Evolutionary conservation across 2,888 invertebrate genomes (phyloP).

Genomic region (Dryobotodes eremita): DNA sequence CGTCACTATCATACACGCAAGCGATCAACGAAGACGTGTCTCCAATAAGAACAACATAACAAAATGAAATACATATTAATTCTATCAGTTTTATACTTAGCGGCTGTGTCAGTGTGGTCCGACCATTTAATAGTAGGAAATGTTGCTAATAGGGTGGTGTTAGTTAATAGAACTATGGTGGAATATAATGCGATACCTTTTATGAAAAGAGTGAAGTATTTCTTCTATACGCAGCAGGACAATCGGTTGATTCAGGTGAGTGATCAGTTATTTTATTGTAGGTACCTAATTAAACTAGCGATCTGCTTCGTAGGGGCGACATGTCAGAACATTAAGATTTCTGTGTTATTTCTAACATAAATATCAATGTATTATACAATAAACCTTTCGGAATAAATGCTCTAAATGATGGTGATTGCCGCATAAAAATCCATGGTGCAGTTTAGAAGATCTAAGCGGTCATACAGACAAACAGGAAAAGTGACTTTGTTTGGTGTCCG

Average conservation of each 20-base stretch:
- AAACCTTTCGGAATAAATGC: not conserved
- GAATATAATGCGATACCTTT: conserved; percentile 82
- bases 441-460: not conserved
- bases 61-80: conserved; percentile 51
- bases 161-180: conserved; percentile 68
- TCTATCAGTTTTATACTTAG: conserved; percentile 10
- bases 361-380: not conserved
- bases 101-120: conserved; percentile 6
- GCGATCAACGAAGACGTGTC: conserved; percentile 12
- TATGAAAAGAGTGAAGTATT: conserved; percentile 83
- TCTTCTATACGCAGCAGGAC: conserved; percentile 74
- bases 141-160: conserved; percentile 37
- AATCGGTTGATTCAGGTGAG: conserved; percentile 77
- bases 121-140: conserved; percentile 60
- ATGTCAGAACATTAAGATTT: not conserved
- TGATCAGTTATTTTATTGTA: not conserved
- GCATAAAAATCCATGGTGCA: not conserved
- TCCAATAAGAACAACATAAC: not conserved
- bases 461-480: not conserved
- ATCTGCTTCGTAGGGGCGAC: too few species aligned
- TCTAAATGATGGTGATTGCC: not conserved
- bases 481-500: not conserved
- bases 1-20: conserved; percentile 12
- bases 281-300: not conserved
- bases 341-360: not conserved